These are phyloP conservation scores for Bicyclus anynana DNA, from an alignment of 1,140 invertebrate genomes.

Conservation along the genomic window DNA sequence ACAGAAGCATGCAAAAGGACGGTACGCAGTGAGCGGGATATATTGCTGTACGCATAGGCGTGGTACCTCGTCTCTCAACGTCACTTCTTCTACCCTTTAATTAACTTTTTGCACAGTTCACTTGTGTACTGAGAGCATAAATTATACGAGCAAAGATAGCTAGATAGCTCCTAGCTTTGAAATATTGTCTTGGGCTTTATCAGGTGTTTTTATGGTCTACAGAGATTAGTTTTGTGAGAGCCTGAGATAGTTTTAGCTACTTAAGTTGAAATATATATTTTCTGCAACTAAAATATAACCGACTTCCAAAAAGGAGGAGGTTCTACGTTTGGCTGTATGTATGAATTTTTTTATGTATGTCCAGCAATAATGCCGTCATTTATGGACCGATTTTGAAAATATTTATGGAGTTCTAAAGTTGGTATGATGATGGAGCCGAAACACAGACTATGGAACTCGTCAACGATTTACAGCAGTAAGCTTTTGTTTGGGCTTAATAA, in stretches of 20 bases:
- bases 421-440: too few species aligned
- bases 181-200: neutral
- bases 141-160: conserved; percentile 18
- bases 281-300: too few species aligned
- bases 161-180: neutral
- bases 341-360: too few species aligned
- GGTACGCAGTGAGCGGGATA: conserved; percentile 47
- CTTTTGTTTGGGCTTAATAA: too few species aligned
- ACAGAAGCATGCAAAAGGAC: conserved; percentile 55
- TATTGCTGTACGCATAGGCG: conserved; percentile 59
- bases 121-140: conserved; percentile 16
- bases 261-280: too few species aligned
- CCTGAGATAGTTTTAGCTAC: neutral
- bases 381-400: too few species aligned
- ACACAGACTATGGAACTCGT: too few species aligned
- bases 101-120: conserved; percentile 32
- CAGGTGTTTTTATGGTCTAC: neutral
- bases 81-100: conserved; percentile 54
- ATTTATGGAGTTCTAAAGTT: too few species aligned
- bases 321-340: too few species aligned
- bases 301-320: too few species aligned
- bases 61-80: conserved; percentile 53
- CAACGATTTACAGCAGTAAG: too few species aligned
- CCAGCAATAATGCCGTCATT: too few species aligned
- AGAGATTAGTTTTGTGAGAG: neutral